Evolutionary conservation across 2,888 invertebrate genomes (phyloP).

Genomic region (Pachydiplax longipennis): DNA sequence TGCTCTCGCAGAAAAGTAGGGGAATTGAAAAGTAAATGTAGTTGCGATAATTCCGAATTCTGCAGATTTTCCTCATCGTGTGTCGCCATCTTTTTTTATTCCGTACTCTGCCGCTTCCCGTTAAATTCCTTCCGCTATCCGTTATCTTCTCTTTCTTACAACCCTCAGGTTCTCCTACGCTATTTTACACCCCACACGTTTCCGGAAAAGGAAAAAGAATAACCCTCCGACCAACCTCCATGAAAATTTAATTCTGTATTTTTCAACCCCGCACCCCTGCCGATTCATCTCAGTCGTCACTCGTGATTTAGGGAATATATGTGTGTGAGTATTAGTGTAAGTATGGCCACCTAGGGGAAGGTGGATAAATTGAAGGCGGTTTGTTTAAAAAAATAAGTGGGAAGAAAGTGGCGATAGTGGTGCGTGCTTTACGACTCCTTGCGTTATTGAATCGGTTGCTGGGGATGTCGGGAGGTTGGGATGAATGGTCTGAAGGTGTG

Average conservation of each 20-base stretch:
- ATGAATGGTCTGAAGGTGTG: not conserved
- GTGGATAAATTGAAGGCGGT: not conserved
- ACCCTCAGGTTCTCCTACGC: not conserved
- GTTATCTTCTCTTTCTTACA: not conserved
- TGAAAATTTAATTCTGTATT: not conserved
- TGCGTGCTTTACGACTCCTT: not conserved
- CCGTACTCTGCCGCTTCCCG: not conserved
- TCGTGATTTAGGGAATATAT: not conserved
- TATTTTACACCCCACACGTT: not conserved
- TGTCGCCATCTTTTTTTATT: not conserved
- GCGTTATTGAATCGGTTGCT: not conserved
- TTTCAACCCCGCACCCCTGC: not conserved
- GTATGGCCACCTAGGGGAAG: not conserved
- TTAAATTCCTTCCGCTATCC: not conserved
- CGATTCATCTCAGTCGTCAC: not conserved
- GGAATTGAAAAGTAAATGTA: conserved; percentile 36
- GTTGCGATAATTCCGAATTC: conserved; percentile 1
- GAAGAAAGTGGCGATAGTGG: not conserved
- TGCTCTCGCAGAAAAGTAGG: not conserved
- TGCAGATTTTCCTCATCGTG: not conserved
- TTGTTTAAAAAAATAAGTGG: not conserved
- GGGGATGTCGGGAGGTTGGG: not conserved
- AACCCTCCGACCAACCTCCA: not conserved
- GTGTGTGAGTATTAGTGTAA: not conserved
- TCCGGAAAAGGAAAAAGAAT: not conserved